Percentiles rank a stretch among this genome's conserved stretches.
Conservation (phyloP, 2,113 vertebrate genomes). For the Pteronura brasiliensis region DNA sequence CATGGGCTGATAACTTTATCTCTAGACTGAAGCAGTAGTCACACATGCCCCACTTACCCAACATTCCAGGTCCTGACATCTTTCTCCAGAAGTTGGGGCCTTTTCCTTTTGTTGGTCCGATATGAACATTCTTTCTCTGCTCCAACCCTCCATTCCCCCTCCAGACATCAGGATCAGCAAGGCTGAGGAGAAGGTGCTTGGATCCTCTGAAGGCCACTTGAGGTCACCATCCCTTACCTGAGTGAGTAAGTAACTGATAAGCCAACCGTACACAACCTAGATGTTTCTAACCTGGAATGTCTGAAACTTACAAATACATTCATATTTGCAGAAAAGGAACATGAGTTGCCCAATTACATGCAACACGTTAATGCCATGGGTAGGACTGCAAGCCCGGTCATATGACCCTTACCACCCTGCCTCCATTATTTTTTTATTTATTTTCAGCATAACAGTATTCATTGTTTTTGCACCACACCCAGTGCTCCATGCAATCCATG, state of each 20-base stretch:
- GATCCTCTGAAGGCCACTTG: background rate
- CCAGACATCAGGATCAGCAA: background rate
- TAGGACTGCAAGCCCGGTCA: background rate
- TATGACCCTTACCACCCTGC: background rate
- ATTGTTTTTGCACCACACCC: too few species aligned
- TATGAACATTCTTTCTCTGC: background rate
- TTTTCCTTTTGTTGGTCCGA: background rate
- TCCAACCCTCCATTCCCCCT: background rate
- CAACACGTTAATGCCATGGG: background rate
- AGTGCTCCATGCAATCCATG: too few species aligned
- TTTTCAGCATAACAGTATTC: too few species aligned
- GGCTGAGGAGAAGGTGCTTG: background rate
- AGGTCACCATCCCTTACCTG: background rate
- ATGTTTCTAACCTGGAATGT: background rate
- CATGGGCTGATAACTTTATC: background rate
- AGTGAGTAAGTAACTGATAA: constrained; percentile 1
- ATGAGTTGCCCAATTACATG: background rate
- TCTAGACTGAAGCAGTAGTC: background rate
- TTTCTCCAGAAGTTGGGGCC: background rate
- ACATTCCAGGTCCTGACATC: background rate
- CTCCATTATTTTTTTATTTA: background rate
- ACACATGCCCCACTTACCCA: background rate
- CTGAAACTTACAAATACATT: background rate
- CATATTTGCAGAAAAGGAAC: background rate
- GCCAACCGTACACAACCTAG: background rate